These are phyloP conservation scores for Clusia tigrina DNA, from an alignment of 2,888 invertebrate species.

Conservation along the genomic window DNA sequence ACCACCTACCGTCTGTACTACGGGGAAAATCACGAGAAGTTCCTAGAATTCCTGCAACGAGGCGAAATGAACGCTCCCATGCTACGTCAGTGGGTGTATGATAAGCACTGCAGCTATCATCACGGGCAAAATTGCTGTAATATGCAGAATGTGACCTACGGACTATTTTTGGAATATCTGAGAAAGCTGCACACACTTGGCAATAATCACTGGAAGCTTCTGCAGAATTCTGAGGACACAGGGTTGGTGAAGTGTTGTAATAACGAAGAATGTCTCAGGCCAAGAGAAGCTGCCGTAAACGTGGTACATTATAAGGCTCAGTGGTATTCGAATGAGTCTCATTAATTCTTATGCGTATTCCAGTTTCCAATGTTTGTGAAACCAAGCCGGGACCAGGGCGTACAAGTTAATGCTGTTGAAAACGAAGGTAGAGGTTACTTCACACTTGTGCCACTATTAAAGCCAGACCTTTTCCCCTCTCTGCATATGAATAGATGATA, in stretches of 20 bases:
- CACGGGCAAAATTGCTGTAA: constrained; percentile 55
- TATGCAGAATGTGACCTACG: constrained; percentile 48
- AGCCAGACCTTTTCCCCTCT: no score
- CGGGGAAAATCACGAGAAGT: constrained; percentile 73
- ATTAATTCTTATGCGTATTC: constrained; percentile 19
- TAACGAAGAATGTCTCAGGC: no score
- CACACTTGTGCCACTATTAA: no score
- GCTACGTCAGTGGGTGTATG: constrained; percentile 78
- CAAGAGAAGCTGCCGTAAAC: no score
- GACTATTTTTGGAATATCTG: constrained; percentile 54
- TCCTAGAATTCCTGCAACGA: constrained; percentile 75
- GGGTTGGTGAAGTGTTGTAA: no score
- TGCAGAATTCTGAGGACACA: no score
- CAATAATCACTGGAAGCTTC: constrained; percentile 56
- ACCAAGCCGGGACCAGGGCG: constrained; percentile 33
- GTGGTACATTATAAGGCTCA: no score
- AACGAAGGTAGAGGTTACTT: not conserved
- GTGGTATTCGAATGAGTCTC: constrained; percentile 1
- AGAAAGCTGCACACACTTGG: constrained; percentile 49
- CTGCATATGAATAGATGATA: no score
- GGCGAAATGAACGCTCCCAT: constrained; percentile 74
- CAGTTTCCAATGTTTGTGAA: constrained; percentile 32
- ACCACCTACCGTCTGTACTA: constrained; percentile 83
- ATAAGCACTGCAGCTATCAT: constrained; percentile 63
- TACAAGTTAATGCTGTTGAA: constrained; percentile 34